phyloP scores from a whole-genome alignment of 2,797 vertebrate genomes.

The Gymnothorax javanicus region DNA sequence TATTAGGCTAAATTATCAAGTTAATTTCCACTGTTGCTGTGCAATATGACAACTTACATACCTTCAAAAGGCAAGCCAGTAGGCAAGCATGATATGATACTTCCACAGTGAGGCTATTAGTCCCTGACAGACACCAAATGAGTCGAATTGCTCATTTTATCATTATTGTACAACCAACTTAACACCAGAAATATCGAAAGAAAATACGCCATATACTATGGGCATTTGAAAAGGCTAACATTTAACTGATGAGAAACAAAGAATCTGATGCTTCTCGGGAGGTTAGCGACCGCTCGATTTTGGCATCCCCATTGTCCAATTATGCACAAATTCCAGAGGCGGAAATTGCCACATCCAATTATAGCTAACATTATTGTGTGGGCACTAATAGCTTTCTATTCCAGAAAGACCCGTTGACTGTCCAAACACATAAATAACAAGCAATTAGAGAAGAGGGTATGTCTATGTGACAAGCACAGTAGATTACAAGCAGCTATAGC shows the following conservation, averaged over 20 bases:
- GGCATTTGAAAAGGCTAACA: neutral
- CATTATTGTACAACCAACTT: neutral
- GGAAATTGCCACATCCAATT: conserved; percentile 1
- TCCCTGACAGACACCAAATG: neutral
- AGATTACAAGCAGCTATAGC: neutral
- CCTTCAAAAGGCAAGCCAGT: neutral
- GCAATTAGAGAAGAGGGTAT: neutral
- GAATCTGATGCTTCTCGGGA: neutral
- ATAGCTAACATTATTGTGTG: neutral
- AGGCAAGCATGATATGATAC: neutral
- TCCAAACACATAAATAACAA: neutral
- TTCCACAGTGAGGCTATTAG: neutral
- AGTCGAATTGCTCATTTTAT: neutral
- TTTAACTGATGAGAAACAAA: neutral
- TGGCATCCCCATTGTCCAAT: neutral
- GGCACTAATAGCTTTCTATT: neutral
- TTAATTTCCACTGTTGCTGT: neutral
- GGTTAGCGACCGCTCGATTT: neutral
- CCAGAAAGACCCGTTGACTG: neutral
- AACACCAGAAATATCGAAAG: neutral
- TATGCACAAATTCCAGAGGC: neutral
- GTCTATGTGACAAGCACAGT: neutral
- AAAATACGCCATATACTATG: neutral
- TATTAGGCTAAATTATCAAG: neutral
- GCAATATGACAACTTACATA: neutral